Conservation (phyloP, 64 coral and sea anemone species). For the Actinia equina region DNA sequence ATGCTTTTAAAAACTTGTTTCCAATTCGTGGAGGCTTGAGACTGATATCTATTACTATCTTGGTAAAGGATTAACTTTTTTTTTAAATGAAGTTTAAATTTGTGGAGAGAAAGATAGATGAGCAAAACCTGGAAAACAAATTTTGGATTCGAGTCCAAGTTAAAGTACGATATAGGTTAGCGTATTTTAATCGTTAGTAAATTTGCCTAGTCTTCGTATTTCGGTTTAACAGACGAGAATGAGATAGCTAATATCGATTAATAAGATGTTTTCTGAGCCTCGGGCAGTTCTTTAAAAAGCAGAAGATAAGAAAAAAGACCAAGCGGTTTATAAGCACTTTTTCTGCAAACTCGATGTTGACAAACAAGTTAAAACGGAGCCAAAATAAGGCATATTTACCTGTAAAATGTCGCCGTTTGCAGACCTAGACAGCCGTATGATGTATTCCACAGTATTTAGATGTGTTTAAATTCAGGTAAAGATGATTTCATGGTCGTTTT, state of each 20-base stretch:
- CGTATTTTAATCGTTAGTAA: not conserved
- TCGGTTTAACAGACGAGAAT: not conserved
- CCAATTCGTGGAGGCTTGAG: not conserved
- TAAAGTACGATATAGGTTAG: not conserved
- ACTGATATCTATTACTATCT: not conserved
- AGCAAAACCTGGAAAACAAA: not conserved
- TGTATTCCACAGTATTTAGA: not conserved
- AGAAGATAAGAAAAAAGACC: not conserved
- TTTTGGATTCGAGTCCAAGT: not conserved
- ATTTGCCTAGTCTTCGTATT: not conserved
- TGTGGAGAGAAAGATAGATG: not conserved
- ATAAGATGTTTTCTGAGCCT: not conserved
- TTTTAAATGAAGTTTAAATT: not conserved
- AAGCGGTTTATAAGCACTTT: not conserved
- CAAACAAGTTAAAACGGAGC: slow-evolving; percentile 4
- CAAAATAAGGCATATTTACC: not conserved
- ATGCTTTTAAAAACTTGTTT: not conserved
- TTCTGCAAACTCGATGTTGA: not conserved
- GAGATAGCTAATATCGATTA: not conserved
- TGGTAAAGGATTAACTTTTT: not conserved
- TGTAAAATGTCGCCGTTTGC: not conserved
- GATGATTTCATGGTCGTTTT: not conserved
- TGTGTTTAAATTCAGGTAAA: not conserved
- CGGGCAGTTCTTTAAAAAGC: not conserved
- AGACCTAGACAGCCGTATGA: not conserved